phyloP scores from a whole-genome alignment of 37 sponge, comb jelly and placozoan species.

The Haliclona indistincta region DNA sequence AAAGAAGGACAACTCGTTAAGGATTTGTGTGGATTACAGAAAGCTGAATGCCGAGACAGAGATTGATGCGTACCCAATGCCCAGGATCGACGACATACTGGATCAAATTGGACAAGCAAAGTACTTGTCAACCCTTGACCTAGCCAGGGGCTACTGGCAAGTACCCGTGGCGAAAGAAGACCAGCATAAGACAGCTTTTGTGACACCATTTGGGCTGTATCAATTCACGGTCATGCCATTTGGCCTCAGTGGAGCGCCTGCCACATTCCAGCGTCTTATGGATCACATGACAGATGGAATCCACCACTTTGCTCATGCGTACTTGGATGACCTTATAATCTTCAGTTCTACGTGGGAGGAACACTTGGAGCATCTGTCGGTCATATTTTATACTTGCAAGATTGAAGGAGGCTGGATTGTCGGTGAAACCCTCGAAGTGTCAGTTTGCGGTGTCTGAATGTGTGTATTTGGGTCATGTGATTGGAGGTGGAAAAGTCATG shows the following conservation, averaged over 20 bases:
- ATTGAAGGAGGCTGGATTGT: constrained; percentile 33
- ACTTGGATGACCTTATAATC: constrained; percentile 71
- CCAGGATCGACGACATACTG: constrained; percentile 61
- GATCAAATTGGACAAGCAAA: constrained; percentile 38
- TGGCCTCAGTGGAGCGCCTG: constrained; percentile 67
- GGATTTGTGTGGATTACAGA: constrained; percentile 72
- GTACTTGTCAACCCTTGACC: constrained; percentile 58
- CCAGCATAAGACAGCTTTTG: constrained; percentile 65
- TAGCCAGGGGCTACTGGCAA: constrained; percentile 71
- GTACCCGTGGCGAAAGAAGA: constrained; percentile 42
- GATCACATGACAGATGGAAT: constrained; percentile 21
- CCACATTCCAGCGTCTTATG: constrained; percentile 80
- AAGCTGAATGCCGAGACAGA: constrained; percentile 43
- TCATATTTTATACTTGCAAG: too few species aligned
- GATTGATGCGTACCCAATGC: constrained; percentile 62
- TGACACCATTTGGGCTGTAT: constrained; percentile 61
- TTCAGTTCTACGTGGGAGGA: constrained; percentile 59
- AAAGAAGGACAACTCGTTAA: constrained; percentile 51
- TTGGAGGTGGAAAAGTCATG: constrained; percentile 41
- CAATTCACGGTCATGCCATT: constrained; percentile 77
- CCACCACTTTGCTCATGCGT: constrained; percentile 32
- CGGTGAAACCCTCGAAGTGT: constrained; percentile 56
- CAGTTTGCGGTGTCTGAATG: constrained; percentile 46
- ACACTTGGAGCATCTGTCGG: constrained; percentile 50
- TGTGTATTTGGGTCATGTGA: constrained; percentile 56